Conservation (phyloP, 2,888 invertebrate species). For the Nomada ruficornis region DNA sequence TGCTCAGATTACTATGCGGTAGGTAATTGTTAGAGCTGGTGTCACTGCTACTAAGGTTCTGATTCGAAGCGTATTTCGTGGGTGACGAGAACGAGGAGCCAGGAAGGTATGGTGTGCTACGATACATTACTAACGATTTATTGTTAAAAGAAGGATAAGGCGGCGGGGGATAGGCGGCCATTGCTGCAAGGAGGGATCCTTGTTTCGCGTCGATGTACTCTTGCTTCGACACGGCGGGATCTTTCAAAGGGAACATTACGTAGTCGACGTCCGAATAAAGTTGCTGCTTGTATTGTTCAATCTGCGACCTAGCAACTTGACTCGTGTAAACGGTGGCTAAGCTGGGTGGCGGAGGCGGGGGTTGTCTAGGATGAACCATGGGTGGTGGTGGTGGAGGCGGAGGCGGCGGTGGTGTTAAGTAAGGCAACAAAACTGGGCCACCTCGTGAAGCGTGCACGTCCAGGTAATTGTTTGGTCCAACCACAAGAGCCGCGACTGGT, state of each 20-base stretch:
- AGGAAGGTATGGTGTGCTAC: slow-evolving; percentile 92
- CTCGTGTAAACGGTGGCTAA: slow-evolving; percentile 90
- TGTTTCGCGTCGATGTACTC: slow-evolving; percentile 96
- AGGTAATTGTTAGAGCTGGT: slow-evolving; percentile 76
- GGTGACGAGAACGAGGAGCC: slow-evolving; percentile 87
- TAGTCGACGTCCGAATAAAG: slow-evolving; percentile 96
- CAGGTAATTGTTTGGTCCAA: slow-evolving; percentile 87
- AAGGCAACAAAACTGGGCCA: slow-evolving; percentile 85
- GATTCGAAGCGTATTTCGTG: slow-evolving; percentile 91
- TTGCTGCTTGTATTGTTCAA: slow-evolving; percentile 95
- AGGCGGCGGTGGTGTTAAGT: slow-evolving; percentile 87
- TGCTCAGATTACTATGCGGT: slow-evolving; percentile 78
- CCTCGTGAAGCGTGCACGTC: slow-evolving; percentile 87
- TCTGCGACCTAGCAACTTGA: slow-evolving; percentile 90
- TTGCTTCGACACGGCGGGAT: slow-evolving; percentile 95
- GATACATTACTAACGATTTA: slow-evolving; percentile 91
- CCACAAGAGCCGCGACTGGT: slow-evolving; percentile 86
- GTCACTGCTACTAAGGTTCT: slow-evolving; percentile 86
- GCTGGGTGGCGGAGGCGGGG: slow-evolving; percentile 88
- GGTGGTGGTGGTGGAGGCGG: slow-evolving; percentile 87
- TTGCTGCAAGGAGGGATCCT: slow-evolving; percentile 89
- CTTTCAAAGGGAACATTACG: slow-evolving; percentile 95
- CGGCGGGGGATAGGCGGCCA: slow-evolving; percentile 86
- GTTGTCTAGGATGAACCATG: slow-evolving; percentile 84
- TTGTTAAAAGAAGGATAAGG: slow-evolving; percentile 85